Conservation (phyloP, 1,140 invertebrate species). For the Pogonomyrmex californicus region DNA sequence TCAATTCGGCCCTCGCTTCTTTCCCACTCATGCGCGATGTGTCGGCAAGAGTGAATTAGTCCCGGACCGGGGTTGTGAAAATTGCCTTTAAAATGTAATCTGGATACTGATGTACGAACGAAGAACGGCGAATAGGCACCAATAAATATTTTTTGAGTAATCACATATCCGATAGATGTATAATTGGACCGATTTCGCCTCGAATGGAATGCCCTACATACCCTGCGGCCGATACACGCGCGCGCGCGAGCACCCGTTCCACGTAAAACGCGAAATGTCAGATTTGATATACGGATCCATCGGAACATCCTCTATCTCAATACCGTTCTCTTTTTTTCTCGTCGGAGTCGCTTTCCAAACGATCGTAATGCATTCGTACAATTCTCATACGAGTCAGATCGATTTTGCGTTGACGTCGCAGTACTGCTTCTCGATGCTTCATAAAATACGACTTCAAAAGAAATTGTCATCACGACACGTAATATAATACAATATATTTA, state of each 20-base stretch:
- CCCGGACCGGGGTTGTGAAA: conserved; percentile 38
- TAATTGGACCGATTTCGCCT: conserved; percentile 74
- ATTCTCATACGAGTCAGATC: conserved; percentile 55
- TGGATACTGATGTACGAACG: conserved; percentile 59
- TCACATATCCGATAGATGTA: conserved; percentile 72
- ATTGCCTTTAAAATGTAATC: conserved; percentile 66
- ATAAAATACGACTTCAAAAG: conserved; percentile 4
- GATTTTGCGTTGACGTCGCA: conserved; percentile 20
- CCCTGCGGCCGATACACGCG: conserved; percentile 55
- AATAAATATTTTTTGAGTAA: conserved; percentile 75
- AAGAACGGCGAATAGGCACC: conserved; percentile 58
- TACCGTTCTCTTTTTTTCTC: conserved; percentile 34
- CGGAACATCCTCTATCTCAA: conserved; percentile 58
- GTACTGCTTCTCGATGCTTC: conserved; percentile 22
- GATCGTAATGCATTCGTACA: conserved; percentile 45
- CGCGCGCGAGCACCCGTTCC: conserved; percentile 48
- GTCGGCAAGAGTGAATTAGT: conserved; percentile 65
- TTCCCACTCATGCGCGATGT: conserved; percentile 21
- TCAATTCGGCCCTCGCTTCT: conserved; percentile 68
- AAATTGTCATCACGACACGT: background rate
- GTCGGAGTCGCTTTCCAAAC: conserved; percentile 45
- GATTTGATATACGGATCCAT: conserved; percentile 71
- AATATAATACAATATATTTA: conserved; percentile 30
- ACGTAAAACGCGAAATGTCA: conserved; percentile 72
- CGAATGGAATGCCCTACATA: conserved; percentile 72